Percentiles rank a stretch among this genome's conserved stretches.
phyloP scores from a whole-genome alignment of 2,797 vertebrate genomes.

The Poeciliopsis paucimaculata region DNA sequence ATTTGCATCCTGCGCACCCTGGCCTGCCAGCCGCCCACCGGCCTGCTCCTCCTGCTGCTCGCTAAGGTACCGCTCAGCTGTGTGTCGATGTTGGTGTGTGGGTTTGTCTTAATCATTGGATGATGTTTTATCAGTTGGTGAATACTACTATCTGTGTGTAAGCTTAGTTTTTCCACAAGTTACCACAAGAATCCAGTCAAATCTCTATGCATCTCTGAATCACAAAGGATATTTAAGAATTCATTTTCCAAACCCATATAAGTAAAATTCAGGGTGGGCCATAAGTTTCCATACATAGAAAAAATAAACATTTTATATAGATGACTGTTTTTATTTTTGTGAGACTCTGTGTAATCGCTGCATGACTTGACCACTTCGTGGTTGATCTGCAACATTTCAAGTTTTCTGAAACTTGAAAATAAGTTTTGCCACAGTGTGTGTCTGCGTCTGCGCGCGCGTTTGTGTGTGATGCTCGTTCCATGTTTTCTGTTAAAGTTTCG shows the following conservation, averaged over 20 bases:
- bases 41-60: conserved; percentile 47
- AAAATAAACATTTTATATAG: too few species aligned
- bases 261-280: background rate
- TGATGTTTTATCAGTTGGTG: background rate
- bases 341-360: too few species aligned
- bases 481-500: too few species aligned
- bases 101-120: conserved; percentile 2
- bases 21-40: conserved; percentile 41
- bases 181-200: background rate
- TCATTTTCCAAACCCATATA: background rate
- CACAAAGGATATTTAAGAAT: background rate
- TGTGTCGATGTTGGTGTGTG: conserved; percentile 11
- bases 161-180: background rate
- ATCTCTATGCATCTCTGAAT: background rate
- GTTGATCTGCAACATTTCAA: too few species aligned
- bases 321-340: too few species aligned
- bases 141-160: background rate
- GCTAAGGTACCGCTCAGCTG: conserved; percentile 48
- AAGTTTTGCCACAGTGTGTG: too few species aligned
- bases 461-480: too few species aligned
- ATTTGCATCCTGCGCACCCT: conserved; percentile 24
- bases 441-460: too few species aligned
- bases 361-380: too few species aligned
- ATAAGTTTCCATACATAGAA: too few species aligned
- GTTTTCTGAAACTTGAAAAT: too few species aligned